Base-by-base conservation (phyloP, 2,888 invertebrate genomes). In the Linnaemya tessellans region DNA sequence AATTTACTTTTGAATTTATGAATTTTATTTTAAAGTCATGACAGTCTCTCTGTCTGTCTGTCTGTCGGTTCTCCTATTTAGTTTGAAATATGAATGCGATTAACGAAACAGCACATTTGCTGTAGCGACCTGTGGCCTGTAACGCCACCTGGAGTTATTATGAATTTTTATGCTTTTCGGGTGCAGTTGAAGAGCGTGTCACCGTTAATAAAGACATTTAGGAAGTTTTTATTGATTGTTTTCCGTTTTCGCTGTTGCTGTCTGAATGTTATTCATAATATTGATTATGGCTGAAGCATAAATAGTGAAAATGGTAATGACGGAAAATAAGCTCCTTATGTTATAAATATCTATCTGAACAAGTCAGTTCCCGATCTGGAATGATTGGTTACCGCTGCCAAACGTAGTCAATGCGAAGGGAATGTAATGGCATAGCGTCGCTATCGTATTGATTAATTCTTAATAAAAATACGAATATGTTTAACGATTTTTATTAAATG, bases 21-120 rank as follows among this genome's bases (percentile, higher is more conserved):
- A 58, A 56, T 70, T 62, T 64, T 35, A 79, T 71, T 79, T 54
- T 35, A 38, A 80, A 80, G 35, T 71, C 71, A 71, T 80, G 64
- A 30, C 30, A 2, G 30, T 30, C 30, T 5, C 3, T 30, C 30
- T 5, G 30, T 5, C 30, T 5, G 30, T 30, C 30, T 5, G 30
- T 30, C 30, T 54, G 41, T 30, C 0, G 56, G 22, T 49, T 15
- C 46, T 35, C 60, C 9, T 49, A 18, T 67, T 77, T 38, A 38
- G 11, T 49, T 67, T 38, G 8, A 54, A 67, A 38, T 46, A 58
- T 78, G 46, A 67, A 49, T 58, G 13, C 0, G 22, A 3, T 13
- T 46, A 78, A 60, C 0, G 22, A 67, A 58, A 51, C 67, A 46
- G 22, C 30, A 30, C 3, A 18, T 43, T 38, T 46, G 30, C 11